Percentiles rank a stretch among this genome's conserved stretches.
phyloP scores from a whole-genome alignment of 2,888 invertebrate genomes.

The Stenodera caucasica region DNA sequence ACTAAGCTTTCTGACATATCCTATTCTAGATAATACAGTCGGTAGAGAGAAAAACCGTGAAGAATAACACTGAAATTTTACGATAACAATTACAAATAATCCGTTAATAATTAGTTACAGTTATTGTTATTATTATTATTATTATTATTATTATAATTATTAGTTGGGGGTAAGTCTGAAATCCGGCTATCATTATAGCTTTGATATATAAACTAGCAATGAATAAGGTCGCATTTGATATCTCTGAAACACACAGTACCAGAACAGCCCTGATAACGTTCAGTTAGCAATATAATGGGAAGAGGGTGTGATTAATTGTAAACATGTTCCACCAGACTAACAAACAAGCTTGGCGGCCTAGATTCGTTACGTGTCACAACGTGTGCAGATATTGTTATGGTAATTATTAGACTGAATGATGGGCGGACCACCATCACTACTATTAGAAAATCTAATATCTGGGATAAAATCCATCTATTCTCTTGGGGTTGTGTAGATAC shows the following conservation, averaged over 20 bases:
- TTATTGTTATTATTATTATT: too few relatives aligned
- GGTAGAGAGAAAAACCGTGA: not conserved
- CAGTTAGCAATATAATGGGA: conserved; percentile 13
- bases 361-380: conserved; percentile 22
- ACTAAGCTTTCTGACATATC: not conserved
- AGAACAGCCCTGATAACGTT: conserved; percentile 36
- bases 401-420: conserved; percentile 21
- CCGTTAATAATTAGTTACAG: too few relatives aligned
- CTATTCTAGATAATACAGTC: not conserved
- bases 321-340: conserved; percentile 36
- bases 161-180: too few relatives aligned
- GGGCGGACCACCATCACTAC: not conserved
- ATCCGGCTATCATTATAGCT: too few relatives aligned
- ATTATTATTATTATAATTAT: too few relatives aligned
- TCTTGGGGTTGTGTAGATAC: too few relatives aligned
- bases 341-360: conserved; percentile 27
- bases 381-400: conserved; percentile 31
- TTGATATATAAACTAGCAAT: conserved; percentile 18
- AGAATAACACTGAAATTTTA: too few relatives aligned
- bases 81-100: too few relatives aligned
- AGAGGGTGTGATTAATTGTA: conserved; percentile 42
- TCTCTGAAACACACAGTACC: conserved; percentile 36
- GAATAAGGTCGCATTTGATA: conserved; percentile 44
- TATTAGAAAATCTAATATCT: not conserved
- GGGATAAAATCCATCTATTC: too few relatives aligned